Base-by-base conservation (phyloP, 2,113 vertebrate species). In the Oxygymnocypris stewartii region DNA sequence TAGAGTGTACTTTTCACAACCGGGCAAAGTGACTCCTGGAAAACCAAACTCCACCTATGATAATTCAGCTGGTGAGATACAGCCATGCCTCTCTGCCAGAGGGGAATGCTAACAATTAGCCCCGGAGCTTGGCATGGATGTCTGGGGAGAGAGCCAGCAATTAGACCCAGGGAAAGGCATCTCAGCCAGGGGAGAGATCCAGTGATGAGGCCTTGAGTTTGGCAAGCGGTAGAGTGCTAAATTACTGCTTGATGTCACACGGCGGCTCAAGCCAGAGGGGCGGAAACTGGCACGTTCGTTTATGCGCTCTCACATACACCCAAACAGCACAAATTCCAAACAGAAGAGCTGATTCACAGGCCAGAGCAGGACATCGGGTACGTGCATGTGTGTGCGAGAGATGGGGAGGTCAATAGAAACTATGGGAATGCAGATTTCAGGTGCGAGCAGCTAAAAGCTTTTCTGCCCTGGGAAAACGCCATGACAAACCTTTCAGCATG, bases 401-500 rank as follows among this genome's bases (percentile, higher is more conserved):
- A 79, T 2, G 3, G 59, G 14, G 2, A 65, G 59, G 79, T 82
- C 67, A 82, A 82, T 44, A 82, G 40, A 82, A 63, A 82, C 16
- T 0, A 31, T 67, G 3, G 9, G 74, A 47, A 57, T 44, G 35
- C 77, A 73, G 14, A 76, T 79, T 85, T 65, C 63, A 71, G 59
- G 31, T 47, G 6, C 1, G 11, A 6, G 42, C 73, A 67, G 25
- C 78, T 42, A 35, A 3, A 35, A 79, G 63, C 28, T 78, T 57
- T 86, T 79, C 85, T 89, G 91, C 90, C 91, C 91, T 84, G 89
- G 91, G 90, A 91, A 93, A 89, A 91, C 87, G 89, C 90, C 90
- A 92, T 89, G 89, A 91, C 88, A 90, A 23, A 87, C 90, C 93
- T 94, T 94, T 94, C 93, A 93, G 92, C 91, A 87, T 92, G 92